Evolutionary conservation across 2,888 invertebrate genomes (phyloP).

Genomic region (Phoronis australis): DNA sequence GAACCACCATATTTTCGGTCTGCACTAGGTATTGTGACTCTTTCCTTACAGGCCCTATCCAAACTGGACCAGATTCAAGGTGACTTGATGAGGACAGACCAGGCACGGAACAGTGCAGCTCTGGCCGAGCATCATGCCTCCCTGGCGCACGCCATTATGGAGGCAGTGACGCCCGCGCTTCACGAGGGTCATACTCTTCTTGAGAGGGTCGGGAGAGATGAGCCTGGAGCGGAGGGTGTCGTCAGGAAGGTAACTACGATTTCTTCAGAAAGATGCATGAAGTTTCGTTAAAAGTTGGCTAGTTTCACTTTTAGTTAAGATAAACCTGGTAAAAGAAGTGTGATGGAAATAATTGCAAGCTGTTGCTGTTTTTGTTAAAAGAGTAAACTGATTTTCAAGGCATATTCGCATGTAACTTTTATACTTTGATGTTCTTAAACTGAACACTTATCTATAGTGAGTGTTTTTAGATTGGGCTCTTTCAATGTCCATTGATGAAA

Average conservation of each 20-base stretch:
- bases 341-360: too few relatives aligned
- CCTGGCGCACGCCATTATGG: conserved; percentile 62
- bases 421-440: too few relatives aligned
- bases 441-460: too few relatives aligned
- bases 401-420: too few relatives aligned
- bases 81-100: conserved; percentile 64
- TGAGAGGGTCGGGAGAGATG: conserved; percentile 61
- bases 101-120: conserved; percentile 64
- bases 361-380: too few relatives aligned
- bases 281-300: too few relatives aligned
- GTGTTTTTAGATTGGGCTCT: too few relatives aligned
- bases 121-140: conserved; percentile 66
- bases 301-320: too few relatives aligned
- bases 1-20: conserved; percentile 3
- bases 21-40: conserved; percentile 16
- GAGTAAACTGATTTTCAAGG: too few relatives aligned
- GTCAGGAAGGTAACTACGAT: conserved; percentile 46
- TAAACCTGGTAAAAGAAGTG: too few relatives aligned
- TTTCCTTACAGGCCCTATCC: conserved; percentile 64
- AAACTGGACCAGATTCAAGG: conserved; percentile 72
- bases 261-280: too few relatives aligned
- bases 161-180: conserved; percentile 64
- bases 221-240: conserved; percentile 62
- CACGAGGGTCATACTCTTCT: conserved; percentile 69
- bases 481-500: too few relatives aligned